Evolutionary conservation across 2,888 invertebrate species (phyloP).

Genomic region (Nomada ferruginata): DNA sequence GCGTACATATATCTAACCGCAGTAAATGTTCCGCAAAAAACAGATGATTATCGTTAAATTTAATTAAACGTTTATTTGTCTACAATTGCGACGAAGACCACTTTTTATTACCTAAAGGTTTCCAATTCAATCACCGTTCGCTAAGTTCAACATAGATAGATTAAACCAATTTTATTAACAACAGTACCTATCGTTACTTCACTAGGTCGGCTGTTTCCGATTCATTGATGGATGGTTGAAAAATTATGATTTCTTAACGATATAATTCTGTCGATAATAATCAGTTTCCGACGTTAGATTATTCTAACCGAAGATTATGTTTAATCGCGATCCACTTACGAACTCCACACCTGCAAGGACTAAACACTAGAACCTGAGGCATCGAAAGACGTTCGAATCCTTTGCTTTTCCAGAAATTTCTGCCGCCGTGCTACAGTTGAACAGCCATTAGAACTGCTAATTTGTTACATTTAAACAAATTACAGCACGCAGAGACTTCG

Average conservation of each 20-base stretch:
- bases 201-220: too few relatives aligned
- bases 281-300: too few relatives aligned
- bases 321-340: too few relatives aligned
- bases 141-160: too few relatives aligned
- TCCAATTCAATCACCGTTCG: background rate
- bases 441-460: background rate
- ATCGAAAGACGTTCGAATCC: background rate
- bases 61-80: constrained; percentile 14
- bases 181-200: too few relatives aligned
- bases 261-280: too few relatives aligned
- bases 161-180: too few relatives aligned
- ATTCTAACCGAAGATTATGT: too few relatives aligned
- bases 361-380: background rate
- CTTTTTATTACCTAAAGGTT: background rate
- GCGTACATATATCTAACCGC: background rate
- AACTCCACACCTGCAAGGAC: too few relatives aligned
- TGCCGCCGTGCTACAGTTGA: background rate
- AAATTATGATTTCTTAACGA: too few relatives aligned
- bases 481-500: constrained; percentile 13
- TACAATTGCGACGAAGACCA: background rate
- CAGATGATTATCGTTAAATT: constrained; percentile 5
- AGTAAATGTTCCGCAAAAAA: constrained; percentile 3
- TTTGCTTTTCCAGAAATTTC: background rate
- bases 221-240: too few relatives aligned
- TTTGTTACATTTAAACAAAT: constrained; percentile 53